Conservation (phyloP, 1,140 invertebrate genomes). For the Pseudomyrmex sp. region DNA sequence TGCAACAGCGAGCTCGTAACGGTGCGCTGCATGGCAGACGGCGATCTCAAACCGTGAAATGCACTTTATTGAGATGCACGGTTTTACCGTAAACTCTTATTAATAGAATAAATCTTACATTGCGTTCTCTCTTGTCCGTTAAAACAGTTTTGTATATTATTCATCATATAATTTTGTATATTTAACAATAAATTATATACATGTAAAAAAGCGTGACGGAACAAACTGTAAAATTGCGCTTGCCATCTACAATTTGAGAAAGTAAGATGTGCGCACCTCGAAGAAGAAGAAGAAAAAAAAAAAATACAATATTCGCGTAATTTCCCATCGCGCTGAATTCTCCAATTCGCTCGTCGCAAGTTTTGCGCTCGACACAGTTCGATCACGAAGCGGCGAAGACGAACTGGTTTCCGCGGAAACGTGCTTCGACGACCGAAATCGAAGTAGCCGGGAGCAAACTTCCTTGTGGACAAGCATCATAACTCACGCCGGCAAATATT, state of each 20-base stretch:
- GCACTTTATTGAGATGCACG: not conserved
- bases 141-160: too few relatives aligned
- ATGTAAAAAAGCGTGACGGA: too few relatives aligned
- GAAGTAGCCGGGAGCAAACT: slow-evolving; percentile 41
- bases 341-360: not conserved
- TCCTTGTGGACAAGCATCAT: slow-evolving; percentile 49
- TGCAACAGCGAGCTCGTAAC: slow-evolving; percentile 32
- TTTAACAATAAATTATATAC: too few relatives aligned
- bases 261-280: too few relatives aligned
- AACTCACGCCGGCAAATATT: slow-evolving; percentile 47
- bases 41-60: not conserved
- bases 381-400: not conserved
- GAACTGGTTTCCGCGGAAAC: slow-evolving; percentile 10
- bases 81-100: not conserved
- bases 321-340: not conserved
- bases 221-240: too few relatives aligned
- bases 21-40: not conserved
- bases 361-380: too few relatives aligned
- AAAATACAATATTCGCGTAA: too few relatives aligned
- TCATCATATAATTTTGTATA: too few relatives aligned
- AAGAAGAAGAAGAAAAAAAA: not conserved
- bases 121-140: not conserved
- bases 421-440: slow-evolving; percentile 46
- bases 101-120: not conserved
- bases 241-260: too few relatives aligned